Percentiles rank a stretch among this genome's conserved stretches.
Evolutionary conservation across 2,888 invertebrate species (phyloP).

Genomic region (Dasysyrphus albostriatus): DNA sequence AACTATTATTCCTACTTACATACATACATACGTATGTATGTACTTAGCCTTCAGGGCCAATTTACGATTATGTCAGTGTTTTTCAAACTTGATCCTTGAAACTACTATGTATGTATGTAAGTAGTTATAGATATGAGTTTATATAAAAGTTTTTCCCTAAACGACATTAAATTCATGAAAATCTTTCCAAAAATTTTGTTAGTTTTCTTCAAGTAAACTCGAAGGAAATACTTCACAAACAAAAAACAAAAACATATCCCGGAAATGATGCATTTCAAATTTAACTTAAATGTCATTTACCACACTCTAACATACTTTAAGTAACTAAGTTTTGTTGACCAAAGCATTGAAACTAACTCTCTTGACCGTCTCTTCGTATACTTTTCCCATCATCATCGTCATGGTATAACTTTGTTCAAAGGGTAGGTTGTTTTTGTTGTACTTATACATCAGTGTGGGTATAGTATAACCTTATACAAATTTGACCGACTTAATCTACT

Average conservation of each 20-base stretch:
- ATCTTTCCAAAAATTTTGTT: conserved; percentile 1
- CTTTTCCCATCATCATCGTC: neutral
- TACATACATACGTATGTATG: neutral
- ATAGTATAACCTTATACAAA: conserved; percentile 43
- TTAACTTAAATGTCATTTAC: conserved; percentile 69
- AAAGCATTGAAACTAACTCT: conserved; percentile 50
- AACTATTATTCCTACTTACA: too few species aligned
- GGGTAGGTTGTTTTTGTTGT: neutral
- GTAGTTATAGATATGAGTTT: neutral
- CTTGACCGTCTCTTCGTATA: neutral
- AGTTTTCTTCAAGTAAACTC: neutral
- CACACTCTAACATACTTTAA: conserved; percentile 59
- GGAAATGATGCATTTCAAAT: conserved; percentile 69
- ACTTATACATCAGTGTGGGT: too few species aligned
- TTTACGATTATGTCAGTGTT: conserved; percentile 16
- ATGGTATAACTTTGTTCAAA: neutral
- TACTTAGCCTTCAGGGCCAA: conserved; percentile 1
- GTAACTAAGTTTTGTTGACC: conserved; percentile 64
- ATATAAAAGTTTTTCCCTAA: neutral
- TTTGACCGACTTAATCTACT: conserved; percentile 71
- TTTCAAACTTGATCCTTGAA: conserved; percentile 26
- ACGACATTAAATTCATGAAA: conserved; percentile 16
- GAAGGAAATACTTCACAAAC: neutral
- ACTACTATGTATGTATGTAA: neutral
- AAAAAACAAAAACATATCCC: conserved; percentile 27